Evolutionary conservation across 1,140 invertebrate species (phyloP).

Genomic region (Saxidomus purpurata): DNA sequence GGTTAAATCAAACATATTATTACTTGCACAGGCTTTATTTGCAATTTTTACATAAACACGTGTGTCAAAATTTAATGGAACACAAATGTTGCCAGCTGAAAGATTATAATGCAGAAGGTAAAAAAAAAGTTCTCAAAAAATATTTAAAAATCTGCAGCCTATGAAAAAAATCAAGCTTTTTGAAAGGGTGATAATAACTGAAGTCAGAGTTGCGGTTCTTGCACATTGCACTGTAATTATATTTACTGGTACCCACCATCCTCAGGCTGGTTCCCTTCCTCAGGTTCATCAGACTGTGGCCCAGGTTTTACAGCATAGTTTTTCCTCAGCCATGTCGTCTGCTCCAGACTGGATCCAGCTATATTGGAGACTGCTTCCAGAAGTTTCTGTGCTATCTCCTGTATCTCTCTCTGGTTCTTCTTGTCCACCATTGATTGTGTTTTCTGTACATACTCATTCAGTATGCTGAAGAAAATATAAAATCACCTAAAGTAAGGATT

Average conservation of each 20-base stretch:
- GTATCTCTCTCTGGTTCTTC: conserved; percentile 94
- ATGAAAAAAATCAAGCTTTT: too few relatives aligned
- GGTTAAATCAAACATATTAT: neutral
- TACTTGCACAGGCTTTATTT: neutral
- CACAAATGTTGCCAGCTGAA: too few relatives aligned
- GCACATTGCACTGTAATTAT: too few relatives aligned
- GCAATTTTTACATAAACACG: too few relatives aligned
- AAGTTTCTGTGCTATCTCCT: conserved; percentile 89
- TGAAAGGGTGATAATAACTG: too few relatives aligned
- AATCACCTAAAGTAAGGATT: neutral
- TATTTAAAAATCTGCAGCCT: too few relatives aligned
- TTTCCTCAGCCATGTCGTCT: conserved; percentile 96
- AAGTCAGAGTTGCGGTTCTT: too few relatives aligned
- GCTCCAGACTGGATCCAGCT: conserved; percentile 95
- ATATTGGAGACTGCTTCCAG: conserved; percentile 95
- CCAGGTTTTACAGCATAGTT: conserved; percentile 93
- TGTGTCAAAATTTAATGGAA: too few relatives aligned
- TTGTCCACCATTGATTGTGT: conserved; percentile 92
- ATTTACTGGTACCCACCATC: conserved; percentile 28
- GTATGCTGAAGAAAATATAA: conserved; percentile 88
- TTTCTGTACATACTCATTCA: conserved; percentile 95
- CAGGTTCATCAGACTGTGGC: conserved; percentile 87
- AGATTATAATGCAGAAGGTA: too few relatives aligned
- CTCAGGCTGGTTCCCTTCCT: conserved; percentile 74
- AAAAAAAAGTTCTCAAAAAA: too few relatives aligned